phyloP scores from a whole-genome alignment of 2,888 invertebrate genomes.

The Tortricodes alternella region DNA sequence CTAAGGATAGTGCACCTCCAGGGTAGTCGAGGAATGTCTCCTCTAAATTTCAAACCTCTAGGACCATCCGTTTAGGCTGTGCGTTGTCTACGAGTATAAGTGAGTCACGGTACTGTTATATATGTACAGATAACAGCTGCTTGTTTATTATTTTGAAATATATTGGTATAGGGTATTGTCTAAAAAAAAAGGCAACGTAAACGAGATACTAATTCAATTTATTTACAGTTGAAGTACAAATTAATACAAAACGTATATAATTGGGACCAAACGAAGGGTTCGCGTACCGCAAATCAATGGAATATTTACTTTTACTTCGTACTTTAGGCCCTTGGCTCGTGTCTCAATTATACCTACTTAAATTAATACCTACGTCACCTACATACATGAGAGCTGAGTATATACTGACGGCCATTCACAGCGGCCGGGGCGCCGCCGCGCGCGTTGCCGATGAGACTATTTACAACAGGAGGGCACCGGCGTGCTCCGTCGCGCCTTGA shows the following conservation, averaged over 20 bases:
- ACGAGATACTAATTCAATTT: conserved; percentile 26
- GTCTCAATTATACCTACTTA: background rate
- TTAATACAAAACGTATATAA: conserved; percentile 26
- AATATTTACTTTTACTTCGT: background rate
- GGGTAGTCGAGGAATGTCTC: too few relatives aligned
- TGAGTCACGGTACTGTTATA: too few relatives aligned
- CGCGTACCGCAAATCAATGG: background rate
- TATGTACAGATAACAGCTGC: too few relatives aligned
- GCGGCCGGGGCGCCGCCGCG: too few relatives aligned
- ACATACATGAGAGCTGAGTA: background rate
- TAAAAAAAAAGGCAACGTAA: background rate
- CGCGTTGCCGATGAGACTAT: too few relatives aligned
- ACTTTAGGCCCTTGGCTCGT: background rate
- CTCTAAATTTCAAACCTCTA: too few relatives aligned
- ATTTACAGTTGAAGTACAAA: conserved; percentile 31
- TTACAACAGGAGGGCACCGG: too few relatives aligned
- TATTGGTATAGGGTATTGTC: background rate
- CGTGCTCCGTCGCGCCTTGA: too few relatives aligned
- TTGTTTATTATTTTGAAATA: too few relatives aligned
- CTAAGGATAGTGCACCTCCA: too few relatives aligned
- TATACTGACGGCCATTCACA: background rate
- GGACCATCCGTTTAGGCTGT: too few relatives aligned
- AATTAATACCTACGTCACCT: conserved; percentile 6
- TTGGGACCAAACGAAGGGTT: background rate
- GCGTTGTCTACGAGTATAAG: too few relatives aligned